These are phyloP conservation scores for Thalassarche chlororhynchos DNA, from an alignment of 2,113 vertebrate species.

Conservation along the genomic window DNA sequence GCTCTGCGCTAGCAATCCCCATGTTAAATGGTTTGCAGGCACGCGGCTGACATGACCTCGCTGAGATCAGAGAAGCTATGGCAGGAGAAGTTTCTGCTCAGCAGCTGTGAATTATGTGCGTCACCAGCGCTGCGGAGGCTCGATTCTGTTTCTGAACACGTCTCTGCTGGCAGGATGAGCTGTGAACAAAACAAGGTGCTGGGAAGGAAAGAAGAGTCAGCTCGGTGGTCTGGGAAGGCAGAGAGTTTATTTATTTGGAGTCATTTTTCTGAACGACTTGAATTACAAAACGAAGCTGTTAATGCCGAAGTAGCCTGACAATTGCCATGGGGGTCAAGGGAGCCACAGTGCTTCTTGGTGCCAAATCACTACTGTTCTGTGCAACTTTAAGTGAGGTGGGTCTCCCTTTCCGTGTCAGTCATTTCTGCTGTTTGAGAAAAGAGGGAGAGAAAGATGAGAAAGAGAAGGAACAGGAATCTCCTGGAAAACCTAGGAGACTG, in stretches of 20 bases:
- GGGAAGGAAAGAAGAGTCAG: not conserved
- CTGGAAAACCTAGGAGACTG: not conserved
- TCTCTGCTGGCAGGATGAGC: not conserved
- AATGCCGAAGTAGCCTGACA: not conserved
- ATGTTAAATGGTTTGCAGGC: not conserved
- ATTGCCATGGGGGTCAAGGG: not conserved
- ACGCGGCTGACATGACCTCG: accelerated
- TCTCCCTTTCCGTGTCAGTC: not conserved
- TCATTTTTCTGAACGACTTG: not conserved
- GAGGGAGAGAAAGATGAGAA: not conserved
- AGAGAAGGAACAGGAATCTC: not conserved
- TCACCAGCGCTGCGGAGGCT: accelerated
- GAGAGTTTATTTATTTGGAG: not conserved
- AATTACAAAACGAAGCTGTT: not conserved
- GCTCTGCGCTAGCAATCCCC: not conserved
- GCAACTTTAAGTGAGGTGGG: not conserved
- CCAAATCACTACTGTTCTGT: not conserved
- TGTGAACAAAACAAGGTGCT: not conserved
- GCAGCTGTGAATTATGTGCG: not conserved
- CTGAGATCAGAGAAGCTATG: not conserved
- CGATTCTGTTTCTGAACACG: not conserved
- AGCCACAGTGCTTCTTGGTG: not conserved
- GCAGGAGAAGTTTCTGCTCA: not conserved
- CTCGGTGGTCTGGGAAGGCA: not conserved
- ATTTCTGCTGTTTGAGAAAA: not conserved